phyloP scores from a whole-genome alignment of 2,797 vertebrate genomes.

The Liparis tanakae region DNA sequence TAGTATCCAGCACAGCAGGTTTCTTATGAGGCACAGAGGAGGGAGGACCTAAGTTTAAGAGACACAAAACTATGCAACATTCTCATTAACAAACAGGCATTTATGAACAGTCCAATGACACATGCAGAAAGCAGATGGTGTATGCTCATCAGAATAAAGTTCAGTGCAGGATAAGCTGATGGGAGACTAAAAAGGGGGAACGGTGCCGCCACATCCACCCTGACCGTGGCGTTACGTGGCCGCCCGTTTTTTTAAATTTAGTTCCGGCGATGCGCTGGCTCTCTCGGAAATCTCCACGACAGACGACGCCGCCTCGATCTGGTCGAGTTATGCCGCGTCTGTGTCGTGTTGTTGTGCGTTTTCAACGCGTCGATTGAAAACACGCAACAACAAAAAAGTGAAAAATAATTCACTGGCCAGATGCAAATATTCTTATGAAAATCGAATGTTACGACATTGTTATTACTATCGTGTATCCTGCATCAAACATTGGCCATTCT shows the following conservation, averaged over 20 bases:
- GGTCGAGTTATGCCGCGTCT: background rate
- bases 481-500: conserved; percentile 92
- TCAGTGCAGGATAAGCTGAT: conserved; percentile 93
- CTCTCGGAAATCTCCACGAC: background rate
- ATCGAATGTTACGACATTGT: conserved; percentile 3
- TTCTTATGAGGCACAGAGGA: conserved; percentile 95
- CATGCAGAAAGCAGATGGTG: conserved; percentile 99
- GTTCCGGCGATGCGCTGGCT: conserved; percentile 22
- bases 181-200: conserved; percentile 39
- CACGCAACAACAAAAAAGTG: conserved; percentile 10
- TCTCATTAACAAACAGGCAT: conserved; percentile 99
- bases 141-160: conserved; percentile 90
- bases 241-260: conserved; percentile 19
- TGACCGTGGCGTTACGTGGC: conserved; percentile 35
- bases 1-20: conserved; percentile 97
- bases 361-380: conserved; percentile 33
- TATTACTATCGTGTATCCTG: conserved; percentile 86
- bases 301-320: background rate
- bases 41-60: conserved; percentile 95
- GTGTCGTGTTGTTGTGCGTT: background rate
- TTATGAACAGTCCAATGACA: conserved; percentile 99
- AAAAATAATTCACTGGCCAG: background rate
- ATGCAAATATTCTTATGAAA: conserved; percentile 3
- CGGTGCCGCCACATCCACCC: conserved; percentile 26
- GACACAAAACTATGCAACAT: conserved; percentile 98